These are phyloP conservation scores for Apistogramma diplotaenia DNA, from an alignment of 2,113 vertebrate species.

Conservation along the genomic window DNA sequence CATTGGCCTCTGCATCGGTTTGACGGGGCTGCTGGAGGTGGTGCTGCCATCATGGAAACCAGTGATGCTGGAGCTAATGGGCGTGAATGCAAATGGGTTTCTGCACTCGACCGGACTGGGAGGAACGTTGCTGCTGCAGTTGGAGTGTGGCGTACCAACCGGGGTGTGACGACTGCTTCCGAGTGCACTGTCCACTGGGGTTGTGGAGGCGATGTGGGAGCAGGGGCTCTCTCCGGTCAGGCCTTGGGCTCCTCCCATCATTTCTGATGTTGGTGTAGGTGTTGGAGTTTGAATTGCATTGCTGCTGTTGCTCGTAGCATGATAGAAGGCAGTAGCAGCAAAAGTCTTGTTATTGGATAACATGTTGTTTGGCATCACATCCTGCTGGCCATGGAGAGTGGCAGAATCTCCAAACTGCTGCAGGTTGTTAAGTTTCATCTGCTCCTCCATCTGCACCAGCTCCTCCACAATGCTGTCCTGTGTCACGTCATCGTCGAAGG, in stretches of 20 bases:
- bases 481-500: constrained; percentile 95
- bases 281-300: constrained; percentile 85
- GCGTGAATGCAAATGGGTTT: constrained; percentile 96
- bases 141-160: constrained; percentile 92
- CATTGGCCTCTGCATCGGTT: constrained; percentile 97
- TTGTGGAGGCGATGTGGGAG: constrained; percentile 85
- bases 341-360: constrained; percentile 79
- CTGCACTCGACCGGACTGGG: constrained; percentile 97
- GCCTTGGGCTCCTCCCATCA: constrained; percentile 84
- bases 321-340: constrained; percentile 79
- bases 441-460: constrained; percentile 98
- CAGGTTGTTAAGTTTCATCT: constrained; percentile 89
- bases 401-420: constrained; percentile 81
- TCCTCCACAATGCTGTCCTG: constrained; percentile 99
- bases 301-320: constrained; percentile 82
- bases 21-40: constrained; percentile 93
- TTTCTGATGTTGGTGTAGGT: constrained; percentile 88
- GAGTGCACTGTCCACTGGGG: constrained; percentile 91
- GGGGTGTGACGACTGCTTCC: constrained; percentile 95
- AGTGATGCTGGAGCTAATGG: constrained; percentile 92
- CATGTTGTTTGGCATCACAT: constrained; percentile 70
- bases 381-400: constrained; percentile 79
- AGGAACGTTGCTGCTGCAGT: constrained; percentile 94
- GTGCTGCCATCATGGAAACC: constrained; percentile 91
- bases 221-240: constrained; percentile 90